A percentile compares a stretch with the other conserved stretches of the same genome.
Conservation (phyloP, 2,113 vertebrate genomes). For the Cyanoderma ruficeps region DNA sequence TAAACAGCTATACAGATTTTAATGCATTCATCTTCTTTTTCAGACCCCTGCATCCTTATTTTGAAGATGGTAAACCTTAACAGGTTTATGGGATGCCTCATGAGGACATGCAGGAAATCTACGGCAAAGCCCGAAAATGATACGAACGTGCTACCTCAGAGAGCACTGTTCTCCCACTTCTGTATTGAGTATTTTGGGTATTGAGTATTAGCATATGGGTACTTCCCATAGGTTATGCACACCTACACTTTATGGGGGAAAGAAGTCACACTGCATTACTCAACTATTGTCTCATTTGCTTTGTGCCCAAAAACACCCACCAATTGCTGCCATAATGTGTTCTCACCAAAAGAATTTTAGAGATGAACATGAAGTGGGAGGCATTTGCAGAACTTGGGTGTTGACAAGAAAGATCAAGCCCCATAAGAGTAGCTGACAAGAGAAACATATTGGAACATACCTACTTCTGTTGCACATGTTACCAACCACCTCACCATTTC, state of each 20-base stretch:
- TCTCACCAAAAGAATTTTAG: background rate
- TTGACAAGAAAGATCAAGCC: background rate
- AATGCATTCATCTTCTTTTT: background rate
- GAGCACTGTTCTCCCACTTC: background rate
- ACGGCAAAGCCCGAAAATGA: background rate
- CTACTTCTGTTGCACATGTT: constrained; percentile 87
- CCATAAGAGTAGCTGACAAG: background rate
- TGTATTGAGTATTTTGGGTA: background rate
- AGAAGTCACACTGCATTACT: background rate
- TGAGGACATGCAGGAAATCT: background rate
- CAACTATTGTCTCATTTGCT: background rate
- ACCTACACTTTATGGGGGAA: background rate
- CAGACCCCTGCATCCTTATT: background rate
- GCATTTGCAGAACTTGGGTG: background rate
- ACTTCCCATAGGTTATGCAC: background rate
- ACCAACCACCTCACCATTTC: constrained; percentile 89
- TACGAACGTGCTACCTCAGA: background rate
- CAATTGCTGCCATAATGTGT: background rate
- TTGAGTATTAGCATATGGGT: background rate
- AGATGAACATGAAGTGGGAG: background rate
- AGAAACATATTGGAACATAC: constrained; percentile 66
- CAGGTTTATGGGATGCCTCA: background rate
- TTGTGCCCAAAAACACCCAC: background rate
- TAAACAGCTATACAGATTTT: background rate
- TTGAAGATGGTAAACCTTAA: background rate